Evolutionary conservation across 1,140 invertebrate genomes (phyloP), one percentile per base, ranked within the genome.

Genomic region (Lineus longissimus): DNA sequence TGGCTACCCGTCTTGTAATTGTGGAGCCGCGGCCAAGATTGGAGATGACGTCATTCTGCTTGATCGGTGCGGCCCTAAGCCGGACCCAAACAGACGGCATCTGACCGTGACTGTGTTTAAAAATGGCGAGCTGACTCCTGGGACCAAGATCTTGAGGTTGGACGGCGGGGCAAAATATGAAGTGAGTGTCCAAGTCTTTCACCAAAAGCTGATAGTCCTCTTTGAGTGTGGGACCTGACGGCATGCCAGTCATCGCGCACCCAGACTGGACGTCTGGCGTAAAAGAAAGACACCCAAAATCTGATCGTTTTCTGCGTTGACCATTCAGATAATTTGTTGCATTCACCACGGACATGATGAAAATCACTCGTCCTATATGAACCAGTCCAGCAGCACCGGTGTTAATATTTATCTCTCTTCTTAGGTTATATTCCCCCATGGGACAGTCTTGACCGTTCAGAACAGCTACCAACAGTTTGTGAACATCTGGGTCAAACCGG

Each of bases 11-110:
- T 67, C 76, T 11, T 80, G 78, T 63, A 80, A 80, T 62, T 78
- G 76, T 65, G 78, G 69, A n/a, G 76, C 73, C 13, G 75, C 76
- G 7, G 69, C 77, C 4, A 72, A 70, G 62, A 75, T 73, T 33
- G 76, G 74, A 55, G 78, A 80, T 75, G 78, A 80, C 57, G 76
- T 79, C 64, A 77, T 80, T 40, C 29, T 74, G 1, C 43, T 78
- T 22, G 73, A 76, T 41, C 43, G 64, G 7, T 77, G 76, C 15
- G 33, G 33, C 33, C 33, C 33, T 7, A 36, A 36, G 15, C 4
- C 6, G 15, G 33, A 15, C 33, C 6, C 33, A 4, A 36, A 36
- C 15, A 15, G 6, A 7, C 33, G 33, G 15, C 40, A 41, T 19
- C n/a, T 36, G 6, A 36, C 33, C 4, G 33, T 36, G 6, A 15